Base-by-base conservation (phyloP, 2,113 vertebrate genomes). In the Phocoena sinus region DNA sequence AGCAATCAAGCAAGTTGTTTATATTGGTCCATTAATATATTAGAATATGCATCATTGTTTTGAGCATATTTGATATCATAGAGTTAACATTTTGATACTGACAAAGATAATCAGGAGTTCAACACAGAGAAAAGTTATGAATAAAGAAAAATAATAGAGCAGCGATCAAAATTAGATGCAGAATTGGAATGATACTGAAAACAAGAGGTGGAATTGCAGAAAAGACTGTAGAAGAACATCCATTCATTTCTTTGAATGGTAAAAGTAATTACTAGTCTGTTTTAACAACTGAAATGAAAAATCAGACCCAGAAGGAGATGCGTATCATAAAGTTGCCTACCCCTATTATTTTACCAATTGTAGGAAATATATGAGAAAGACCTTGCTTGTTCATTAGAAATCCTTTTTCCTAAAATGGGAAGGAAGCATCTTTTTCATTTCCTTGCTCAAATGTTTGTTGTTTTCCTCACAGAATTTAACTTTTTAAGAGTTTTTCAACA, bases 261-360 rank as follows among this genome's bases (percentile, higher is more conserved):
- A 79, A 97, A 85, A 84, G 14, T 65, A 83, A 65, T 87, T 91
- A 60, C 3, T 56, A 23, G 21, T 83, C 10, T 89, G 60, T 92
- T 31, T 18, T 91, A n/a, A 95, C 31, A 92, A 70, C n/a, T 44
- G 6, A 95, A 97, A 96, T 93, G 53, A 88, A 97, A 97, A 47
- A n/a, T 62, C 50, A 65, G 70, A 67, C 14, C 36, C 38, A 26
- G 94, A 79, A 62, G 62, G 81, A 95, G 60, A 88, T 53, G 1
- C 1, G 28, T 41, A 85, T 28, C 2, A 94, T 92, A 68, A 53
- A 92, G 17, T 71, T 36, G 6, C 36, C 10, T 83, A 28, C 25
- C 58, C 68, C 3, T 83, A 7, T 84, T 71, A 62, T 91, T 96
- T 91, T 62, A 92, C 17, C 65, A 93, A 38, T 44, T 38, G 2